These are phyloP conservation scores for Trididemnum clinides DNA, from an alignment of 23 tunicate genomes.

Conservation along the genomic window DNA sequence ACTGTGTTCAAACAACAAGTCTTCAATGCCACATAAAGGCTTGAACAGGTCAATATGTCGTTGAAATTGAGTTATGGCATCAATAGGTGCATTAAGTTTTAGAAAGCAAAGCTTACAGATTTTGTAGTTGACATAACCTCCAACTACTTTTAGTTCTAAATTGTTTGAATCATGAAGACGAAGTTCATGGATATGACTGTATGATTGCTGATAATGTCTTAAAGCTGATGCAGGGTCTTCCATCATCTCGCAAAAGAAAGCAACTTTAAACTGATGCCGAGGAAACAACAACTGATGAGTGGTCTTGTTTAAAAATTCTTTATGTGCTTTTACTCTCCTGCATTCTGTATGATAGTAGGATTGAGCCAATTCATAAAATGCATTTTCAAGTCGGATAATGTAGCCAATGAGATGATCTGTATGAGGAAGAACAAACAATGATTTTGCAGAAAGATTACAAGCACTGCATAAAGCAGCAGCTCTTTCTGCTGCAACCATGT, in stretches of 20 bases:
- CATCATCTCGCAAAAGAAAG: constrained; percentile 81
- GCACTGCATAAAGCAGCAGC: constrained; percentile 88
- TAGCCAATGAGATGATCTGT: constrained; percentile 86
- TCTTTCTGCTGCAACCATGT: constrained; percentile 83
- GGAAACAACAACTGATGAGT: constrained; percentile 90
- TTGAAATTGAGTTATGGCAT: constrained; percentile 84
- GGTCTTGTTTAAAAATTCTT: constrained; percentile 87
- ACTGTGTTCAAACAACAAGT: constrained; percentile 88
- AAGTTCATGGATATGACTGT: constrained; percentile 80
- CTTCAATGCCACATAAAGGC: constrained; percentile 55
- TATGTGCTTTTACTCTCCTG: constrained; percentile 69
- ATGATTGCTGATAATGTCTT: constrained; percentile 65
- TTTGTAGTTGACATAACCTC: constrained; percentile 90
- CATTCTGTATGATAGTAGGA: constrained; percentile 77
- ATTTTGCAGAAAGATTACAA: constrained; percentile 89
- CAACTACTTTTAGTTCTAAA: constrained; percentile 83
- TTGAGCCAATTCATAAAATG: constrained; percentile 85
- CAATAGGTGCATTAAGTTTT: constrained; percentile 62
- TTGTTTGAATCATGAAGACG: constrained; percentile 84
- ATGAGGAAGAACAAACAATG: constrained; percentile 79
- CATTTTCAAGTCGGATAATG: constrained; percentile 75
- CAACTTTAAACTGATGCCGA: constrained; percentile 89
- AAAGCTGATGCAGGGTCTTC: constrained; percentile 51
- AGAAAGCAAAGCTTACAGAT: constrained; percentile 70
- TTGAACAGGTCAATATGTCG: constrained; percentile 77